These are phyloP conservation scores for Daubentonia madagascariensis DNA, from an alignment of 2,113 vertebrate species.

Conservation along the genomic window DNA sequence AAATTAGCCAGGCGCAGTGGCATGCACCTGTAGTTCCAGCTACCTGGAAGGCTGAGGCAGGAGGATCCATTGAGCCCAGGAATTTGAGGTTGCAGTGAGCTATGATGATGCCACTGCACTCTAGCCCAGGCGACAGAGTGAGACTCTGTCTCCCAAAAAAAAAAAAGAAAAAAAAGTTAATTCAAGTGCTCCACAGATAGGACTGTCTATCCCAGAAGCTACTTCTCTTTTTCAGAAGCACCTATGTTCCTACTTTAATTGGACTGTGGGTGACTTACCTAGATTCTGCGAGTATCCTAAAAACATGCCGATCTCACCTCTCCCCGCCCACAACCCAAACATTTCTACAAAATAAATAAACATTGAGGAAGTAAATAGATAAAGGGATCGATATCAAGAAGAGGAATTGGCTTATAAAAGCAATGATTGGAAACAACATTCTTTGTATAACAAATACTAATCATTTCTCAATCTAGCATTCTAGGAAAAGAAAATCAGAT, in stretches of 20 bases:
- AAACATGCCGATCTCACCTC: not conserved
- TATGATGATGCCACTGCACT: no score
- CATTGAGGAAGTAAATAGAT: not conserved
- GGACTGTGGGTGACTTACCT: not conserved
- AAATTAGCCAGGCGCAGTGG: no score
- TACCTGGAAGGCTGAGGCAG: no score
- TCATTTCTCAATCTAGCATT: not conserved
- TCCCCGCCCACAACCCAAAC: not conserved
- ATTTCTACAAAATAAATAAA: not conserved
- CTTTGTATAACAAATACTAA: not conserved
- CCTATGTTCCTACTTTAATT: not conserved
- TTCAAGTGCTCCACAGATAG: not conserved
- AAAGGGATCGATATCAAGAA: not conserved
- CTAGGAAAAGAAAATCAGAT: slow-evolving; percentile 14
- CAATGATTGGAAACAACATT: not conserved
- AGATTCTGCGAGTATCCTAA: not conserved
- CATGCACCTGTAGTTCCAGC: no score
- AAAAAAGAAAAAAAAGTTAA: no score
- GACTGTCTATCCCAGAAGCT: not conserved
- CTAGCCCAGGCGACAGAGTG: no score
- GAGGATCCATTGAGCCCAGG: no score
- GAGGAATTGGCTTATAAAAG: not conserved
- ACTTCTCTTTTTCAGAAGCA: not conserved
- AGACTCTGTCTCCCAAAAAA: no score
- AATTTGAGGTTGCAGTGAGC: no score